Conservation (phyloP, 1,140 invertebrate species). For the Prorops nasuta region DNA sequence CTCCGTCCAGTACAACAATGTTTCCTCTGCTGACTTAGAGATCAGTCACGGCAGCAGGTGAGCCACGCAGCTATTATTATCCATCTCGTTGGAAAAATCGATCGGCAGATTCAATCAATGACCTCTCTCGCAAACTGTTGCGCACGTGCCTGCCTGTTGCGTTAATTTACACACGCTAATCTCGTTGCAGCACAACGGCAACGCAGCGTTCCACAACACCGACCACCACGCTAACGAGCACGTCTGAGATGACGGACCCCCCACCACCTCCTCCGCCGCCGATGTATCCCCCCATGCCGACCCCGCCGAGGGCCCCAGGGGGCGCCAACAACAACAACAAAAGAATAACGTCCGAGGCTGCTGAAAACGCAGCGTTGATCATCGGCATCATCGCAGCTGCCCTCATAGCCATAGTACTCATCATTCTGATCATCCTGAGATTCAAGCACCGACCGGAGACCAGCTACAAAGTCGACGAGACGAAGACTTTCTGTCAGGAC, state of each 20-base stretch:
- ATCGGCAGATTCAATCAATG: not conserved
- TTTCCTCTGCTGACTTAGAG: constrained; percentile 43
- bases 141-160: too few relatives aligned
- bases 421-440: constrained; percentile 86
- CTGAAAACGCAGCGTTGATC: constrained; percentile 73
- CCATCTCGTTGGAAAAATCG: not conserved
- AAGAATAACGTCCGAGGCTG: constrained; percentile 70
- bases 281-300: constrained; percentile 43
- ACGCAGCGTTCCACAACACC: constrained; percentile 35
- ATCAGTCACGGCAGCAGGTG: constrained; percentile 45
- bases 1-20: constrained; percentile 47
- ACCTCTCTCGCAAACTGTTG: not conserved
- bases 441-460: constrained; percentile 84
- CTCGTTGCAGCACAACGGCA: constrained; percentile 31
- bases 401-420: constrained; percentile 86
- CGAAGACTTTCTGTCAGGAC: constrained; percentile 72
- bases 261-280: constrained; percentile 50
- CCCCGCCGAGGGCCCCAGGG: constrained; percentile 34
- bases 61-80: constrained; percentile 1
- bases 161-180: too few relatives aligned
- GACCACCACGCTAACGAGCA: constrained; percentile 39
- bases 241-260: constrained; percentile 43
- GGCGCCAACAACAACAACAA: constrained; percentile 57
- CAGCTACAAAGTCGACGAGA: constrained; percentile 89
- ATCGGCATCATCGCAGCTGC: constrained; percentile 89